phyloP scores from a whole-genome alignment of 1,140 invertebrate genomes.

The Rhagoletis pomonella region DNA sequence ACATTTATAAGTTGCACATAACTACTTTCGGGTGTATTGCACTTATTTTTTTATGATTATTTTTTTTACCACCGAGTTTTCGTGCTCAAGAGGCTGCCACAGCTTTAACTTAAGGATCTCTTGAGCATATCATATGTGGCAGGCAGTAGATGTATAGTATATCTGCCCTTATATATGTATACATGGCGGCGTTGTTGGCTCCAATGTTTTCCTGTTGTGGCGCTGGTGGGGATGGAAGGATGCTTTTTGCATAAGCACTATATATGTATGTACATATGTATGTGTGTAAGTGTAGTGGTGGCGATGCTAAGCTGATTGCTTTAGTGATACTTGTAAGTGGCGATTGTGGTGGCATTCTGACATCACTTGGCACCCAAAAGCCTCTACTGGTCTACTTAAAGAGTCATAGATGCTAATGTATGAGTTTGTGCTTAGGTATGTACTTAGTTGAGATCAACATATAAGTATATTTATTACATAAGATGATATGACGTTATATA shows the following conservation, averaged over 20 bases:
- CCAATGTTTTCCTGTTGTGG: background rate
- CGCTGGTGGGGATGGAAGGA: background rate
- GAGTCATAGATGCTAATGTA: background rate
- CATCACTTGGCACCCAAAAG: constrained; percentile 45
- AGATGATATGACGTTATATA: too few species aligned
- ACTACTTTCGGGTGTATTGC: constrained; percentile 29
- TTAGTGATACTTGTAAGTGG: constrained; percentile 30
- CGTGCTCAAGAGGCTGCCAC: constrained; percentile 36
- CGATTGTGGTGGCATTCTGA: constrained; percentile 19
- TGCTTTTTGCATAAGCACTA: background rate
- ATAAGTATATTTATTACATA: too few species aligned
- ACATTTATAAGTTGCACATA: constrained; percentile 14
- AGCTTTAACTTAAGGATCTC: constrained; percentile 29
- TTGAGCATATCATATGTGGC: constrained; percentile 15
- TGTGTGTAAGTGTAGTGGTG: background rate
- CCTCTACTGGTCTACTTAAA: constrained; percentile 25
- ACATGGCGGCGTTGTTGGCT: background rate
- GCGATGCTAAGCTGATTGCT: background rate
- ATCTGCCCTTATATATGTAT: background rate
- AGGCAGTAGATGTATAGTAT: background rate
- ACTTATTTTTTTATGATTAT: constrained; percentile 35
- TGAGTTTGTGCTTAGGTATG: too few species aligned
- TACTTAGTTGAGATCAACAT: too few species aligned
- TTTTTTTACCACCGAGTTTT: constrained; percentile 17
- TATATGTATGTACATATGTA: background rate